phyloP scores from a whole-genome alignment of 2,888 invertebrate genomes.

The Andrena bicolor region DNA sequence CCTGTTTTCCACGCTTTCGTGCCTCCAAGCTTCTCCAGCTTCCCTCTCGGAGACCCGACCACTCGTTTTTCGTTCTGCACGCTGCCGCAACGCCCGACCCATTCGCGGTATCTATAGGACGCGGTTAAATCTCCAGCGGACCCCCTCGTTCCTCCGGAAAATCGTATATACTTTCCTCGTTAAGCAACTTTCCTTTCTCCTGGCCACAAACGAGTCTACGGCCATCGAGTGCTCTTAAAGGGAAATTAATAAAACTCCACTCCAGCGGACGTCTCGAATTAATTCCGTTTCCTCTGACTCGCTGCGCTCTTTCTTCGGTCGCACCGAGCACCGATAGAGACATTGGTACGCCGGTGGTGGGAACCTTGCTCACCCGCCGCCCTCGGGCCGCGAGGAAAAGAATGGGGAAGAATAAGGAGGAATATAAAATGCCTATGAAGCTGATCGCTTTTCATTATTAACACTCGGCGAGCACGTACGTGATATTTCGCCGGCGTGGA shows the following conservation, averaged over 20 bases:
- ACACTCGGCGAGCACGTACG: slow-evolving; percentile 53
- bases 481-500: slow-evolving; percentile 50
- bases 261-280: not conserved
- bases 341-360: not conserved
- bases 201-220: not conserved
- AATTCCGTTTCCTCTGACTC: not conserved
- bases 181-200: too few relatives aligned
- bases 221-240: not conserved
- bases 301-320: not conserved
- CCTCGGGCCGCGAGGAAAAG: not conserved
- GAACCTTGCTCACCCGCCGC: not conserved
- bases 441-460: slow-evolving; percentile 63
- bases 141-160: too few relatives aligned
- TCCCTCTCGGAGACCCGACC: not conserved
- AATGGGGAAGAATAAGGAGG: too few relatives aligned
- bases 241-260: not conserved
- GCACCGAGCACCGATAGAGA: not conserved
- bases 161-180: too few relatives aligned
- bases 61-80: not conserved
- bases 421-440: slow-evolving; percentile 23
- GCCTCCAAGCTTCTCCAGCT: slow-evolving; percentile 9
- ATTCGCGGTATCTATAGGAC: not conserved
- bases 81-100: not conserved
- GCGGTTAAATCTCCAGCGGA: too few relatives aligned
- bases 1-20: slow-evolving; percentile 32